A percentile compares a stretch with the other conserved stretches of the same genome.
Conservation (phyloP, 2,888 invertebrate species). For the Lasioglossum malachurum region DNA sequence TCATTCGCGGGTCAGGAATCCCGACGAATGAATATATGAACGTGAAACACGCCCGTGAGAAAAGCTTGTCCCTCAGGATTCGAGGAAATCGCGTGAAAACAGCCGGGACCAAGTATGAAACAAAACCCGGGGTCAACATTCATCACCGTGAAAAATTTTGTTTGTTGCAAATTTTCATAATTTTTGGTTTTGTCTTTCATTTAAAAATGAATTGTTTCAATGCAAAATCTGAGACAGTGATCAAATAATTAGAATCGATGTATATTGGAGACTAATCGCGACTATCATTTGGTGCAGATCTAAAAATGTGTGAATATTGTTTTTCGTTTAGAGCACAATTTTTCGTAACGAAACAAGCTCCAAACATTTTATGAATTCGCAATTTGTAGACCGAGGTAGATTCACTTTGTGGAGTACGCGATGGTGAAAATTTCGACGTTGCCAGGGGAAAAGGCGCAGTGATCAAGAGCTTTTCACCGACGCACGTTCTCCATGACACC, state of each 20-base stretch:
- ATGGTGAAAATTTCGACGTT: background rate
- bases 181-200: too few relatives aligned
- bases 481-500: background rate
- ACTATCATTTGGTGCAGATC: too few relatives aligned
- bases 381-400: background rate
- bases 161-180: too few relatives aligned
- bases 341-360: too few relatives aligned
- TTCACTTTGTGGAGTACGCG: background rate
- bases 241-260: too few relatives aligned
- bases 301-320: too few relatives aligned
- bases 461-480: background rate
- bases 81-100: background rate
- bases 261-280: too few relatives aligned
- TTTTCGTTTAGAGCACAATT: too few relatives aligned
- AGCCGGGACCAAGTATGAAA: background rate
- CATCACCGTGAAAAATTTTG: background rate
- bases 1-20: background rate
- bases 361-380: background rate
- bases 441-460: background rate
- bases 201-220: too few relatives aligned
- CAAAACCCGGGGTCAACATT: background rate
- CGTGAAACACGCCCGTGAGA: background rate
- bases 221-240: too few relatives aligned
- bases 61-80: background rate
- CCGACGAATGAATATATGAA: background rate